Percentiles rank a stretch among this genome's conserved stretches.
Evolutionary conservation across 2,797 vertebrate genomes (phyloP).

Genomic region (Heterohyrax brucei): DNA sequence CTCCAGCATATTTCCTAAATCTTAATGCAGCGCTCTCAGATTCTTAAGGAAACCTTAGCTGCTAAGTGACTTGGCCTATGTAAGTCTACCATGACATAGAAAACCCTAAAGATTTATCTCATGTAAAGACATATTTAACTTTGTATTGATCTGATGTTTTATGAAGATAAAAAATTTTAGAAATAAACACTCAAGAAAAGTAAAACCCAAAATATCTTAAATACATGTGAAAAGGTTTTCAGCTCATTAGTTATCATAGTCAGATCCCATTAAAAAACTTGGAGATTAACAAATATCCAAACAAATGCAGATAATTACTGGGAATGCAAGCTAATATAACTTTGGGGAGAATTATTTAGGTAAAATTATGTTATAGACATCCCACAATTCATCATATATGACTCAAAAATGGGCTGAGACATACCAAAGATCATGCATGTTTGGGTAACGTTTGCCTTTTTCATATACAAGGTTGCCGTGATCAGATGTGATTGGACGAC

Average conservation of each 20-base stretch:
- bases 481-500: too few species aligned
- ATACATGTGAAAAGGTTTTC: not conserved
- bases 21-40: not conserved
- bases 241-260: constrained; percentile 7
- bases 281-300: not conserved
- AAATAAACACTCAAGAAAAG: not conserved
- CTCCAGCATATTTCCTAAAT: not conserved
- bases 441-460: not conserved
- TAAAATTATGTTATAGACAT: not conserved
- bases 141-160: constrained; percentile 36
- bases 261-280: not conserved
- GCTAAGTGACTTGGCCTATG: not conserved
- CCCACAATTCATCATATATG: not conserved
- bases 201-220: not conserved
- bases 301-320: not conserved
- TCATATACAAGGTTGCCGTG: not conserved
- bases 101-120: not conserved
- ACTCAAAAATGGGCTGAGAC: not conserved
- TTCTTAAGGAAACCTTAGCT: not conserved
- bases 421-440: not conserved
- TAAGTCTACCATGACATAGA: not conserved
- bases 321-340: not conserved
- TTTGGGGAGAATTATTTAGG: not conserved
- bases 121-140: constrained; percentile 13
- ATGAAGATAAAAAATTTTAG: not conserved